These are phyloP conservation scores for Ardeotis arabs DNA, from an alignment of 2,113 vertebrate species.

Conservation along the genomic window DNA sequence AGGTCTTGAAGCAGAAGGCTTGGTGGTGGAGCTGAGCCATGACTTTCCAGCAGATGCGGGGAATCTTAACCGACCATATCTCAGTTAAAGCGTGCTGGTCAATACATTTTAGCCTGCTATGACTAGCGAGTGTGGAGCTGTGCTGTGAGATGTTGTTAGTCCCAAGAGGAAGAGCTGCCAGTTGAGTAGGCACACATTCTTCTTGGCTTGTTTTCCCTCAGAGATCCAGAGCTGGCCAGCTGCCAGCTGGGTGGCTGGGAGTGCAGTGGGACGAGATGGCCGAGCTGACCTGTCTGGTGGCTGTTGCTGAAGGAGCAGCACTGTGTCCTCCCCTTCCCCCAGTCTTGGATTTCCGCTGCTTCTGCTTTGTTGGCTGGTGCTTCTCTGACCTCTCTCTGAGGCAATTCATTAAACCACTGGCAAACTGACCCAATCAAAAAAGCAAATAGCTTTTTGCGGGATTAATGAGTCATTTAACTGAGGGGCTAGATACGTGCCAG, in stretches of 20 bases:
- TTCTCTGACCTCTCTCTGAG: constrained; percentile 21
- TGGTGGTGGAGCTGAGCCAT: background rate
- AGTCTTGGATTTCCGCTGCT: background rate
- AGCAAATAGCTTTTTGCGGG: background rate
- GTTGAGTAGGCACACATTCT: background rate
- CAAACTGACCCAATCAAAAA: constrained; percentile 33
- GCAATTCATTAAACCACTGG: constrained; percentile 25
- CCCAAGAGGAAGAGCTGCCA: background rate
- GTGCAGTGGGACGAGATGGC: background rate
- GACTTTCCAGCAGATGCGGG: rapidly evolving
- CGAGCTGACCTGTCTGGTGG: background rate
- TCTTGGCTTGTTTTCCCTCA: background rate
- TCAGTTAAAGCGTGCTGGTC: background rate
- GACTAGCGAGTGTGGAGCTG: background rate
- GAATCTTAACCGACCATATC: rapidly evolving
- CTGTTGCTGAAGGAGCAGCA: background rate
- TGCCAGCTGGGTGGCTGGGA: background rate
- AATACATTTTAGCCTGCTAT: background rate
- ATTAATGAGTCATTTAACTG: constrained; percentile 36
- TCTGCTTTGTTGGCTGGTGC: background rate
- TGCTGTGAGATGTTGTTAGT: background rate
- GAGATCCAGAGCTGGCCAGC: background rate
- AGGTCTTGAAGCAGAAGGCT: background rate
- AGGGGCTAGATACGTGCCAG: constrained; percentile 3
- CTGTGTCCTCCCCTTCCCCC: background rate